Conservation (phyloP, 2,113 vertebrate species). For the Laticauda colubrina region DNA sequence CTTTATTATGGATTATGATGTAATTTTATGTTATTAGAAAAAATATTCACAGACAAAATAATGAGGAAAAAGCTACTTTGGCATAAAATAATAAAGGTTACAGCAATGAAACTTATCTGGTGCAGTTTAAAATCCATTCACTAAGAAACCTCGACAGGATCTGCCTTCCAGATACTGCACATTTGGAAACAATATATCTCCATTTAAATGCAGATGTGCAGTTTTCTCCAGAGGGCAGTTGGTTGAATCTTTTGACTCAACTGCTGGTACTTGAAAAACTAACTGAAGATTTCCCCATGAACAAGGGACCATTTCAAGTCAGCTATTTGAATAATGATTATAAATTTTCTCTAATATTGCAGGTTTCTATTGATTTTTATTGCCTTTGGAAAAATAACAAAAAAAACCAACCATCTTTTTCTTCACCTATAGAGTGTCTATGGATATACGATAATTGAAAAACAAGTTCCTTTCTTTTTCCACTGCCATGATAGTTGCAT, state of each 20-base stretch:
- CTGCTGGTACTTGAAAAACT: constrained; percentile 68
- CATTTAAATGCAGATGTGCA: constrained; percentile 77
- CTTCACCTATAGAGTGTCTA: constrained; percentile 7
- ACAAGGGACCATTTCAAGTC: constrained; percentile 69
- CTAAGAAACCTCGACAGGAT: constrained; percentile 69
- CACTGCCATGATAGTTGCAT: constrained; percentile 48
- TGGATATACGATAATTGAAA: constrained; percentile 35
- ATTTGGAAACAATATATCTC: constrained; percentile 73
- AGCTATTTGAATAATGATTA: constrained; percentile 65
- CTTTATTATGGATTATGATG: constrained; percentile 51
- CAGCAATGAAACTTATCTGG: constrained; percentile 59
- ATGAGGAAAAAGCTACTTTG: constrained; percentile 52
- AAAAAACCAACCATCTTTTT: constrained; percentile 26
- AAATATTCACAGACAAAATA: constrained; percentile 47
- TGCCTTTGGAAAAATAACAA: constrained; percentile 51
- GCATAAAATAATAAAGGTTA: constrained; percentile 47
- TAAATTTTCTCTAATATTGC: constrained; percentile 61
- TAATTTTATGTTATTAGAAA: constrained; percentile 67
- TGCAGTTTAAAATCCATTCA: constrained; percentile 65
- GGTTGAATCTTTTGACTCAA: constrained; percentile 71
- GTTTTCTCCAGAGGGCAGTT: constrained; percentile 76
- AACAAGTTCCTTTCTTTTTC: constrained; percentile 61
- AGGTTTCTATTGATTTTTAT: constrained; percentile 65
- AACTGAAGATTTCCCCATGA: constrained; percentile 70
- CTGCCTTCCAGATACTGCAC: constrained; percentile 72